Evolutionary conservation across 2,113 vertebrate species (phyloP).

Genomic region (Eulemur macaco): DNA sequence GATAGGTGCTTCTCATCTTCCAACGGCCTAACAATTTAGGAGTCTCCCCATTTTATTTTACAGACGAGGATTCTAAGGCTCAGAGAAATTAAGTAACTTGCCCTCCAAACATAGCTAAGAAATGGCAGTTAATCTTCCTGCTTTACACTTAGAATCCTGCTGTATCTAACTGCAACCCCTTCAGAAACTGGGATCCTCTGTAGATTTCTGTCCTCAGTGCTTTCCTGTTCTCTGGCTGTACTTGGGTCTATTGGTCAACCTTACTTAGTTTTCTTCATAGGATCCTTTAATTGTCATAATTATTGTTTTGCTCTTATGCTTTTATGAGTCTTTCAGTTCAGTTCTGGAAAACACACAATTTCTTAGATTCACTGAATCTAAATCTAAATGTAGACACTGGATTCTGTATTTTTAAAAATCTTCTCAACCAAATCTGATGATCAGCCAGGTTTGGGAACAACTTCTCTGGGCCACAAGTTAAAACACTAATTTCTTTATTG

Average conservation of each 20-base stretch:
- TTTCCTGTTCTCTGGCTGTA: not conserved
- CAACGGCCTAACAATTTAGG: not conserved
- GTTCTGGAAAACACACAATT: constrained; percentile 26
- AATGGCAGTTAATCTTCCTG: not conserved
- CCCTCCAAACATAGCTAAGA: not conserved
- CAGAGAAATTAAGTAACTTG: not conserved
- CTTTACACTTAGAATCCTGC: not conserved
- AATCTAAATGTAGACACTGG: constrained; percentile 30
- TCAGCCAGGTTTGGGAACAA: constrained; percentile 26
- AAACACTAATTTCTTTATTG: constrained; percentile 36
- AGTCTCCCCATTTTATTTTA: not conserved
- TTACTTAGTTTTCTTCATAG: not conserved
- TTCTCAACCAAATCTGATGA: constrained; percentile 31
- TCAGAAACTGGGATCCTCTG: not conserved
- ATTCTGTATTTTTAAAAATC: constrained; percentile 37
- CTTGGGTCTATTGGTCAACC: constrained; percentile 1
- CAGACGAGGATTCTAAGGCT: not conserved
- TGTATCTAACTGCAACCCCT: not conserved
- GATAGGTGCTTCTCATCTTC: not conserved
- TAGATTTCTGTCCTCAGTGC: not conserved
- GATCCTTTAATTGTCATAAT: constrained; percentile 35
- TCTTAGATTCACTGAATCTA: constrained; percentile 18
- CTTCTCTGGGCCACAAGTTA: not conserved
- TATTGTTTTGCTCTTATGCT: constrained; percentile 41
- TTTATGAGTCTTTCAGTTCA: constrained; percentile 47